Conservation (phyloP, 1,140 invertebrate species). For the Heliconius congener region DNA sequence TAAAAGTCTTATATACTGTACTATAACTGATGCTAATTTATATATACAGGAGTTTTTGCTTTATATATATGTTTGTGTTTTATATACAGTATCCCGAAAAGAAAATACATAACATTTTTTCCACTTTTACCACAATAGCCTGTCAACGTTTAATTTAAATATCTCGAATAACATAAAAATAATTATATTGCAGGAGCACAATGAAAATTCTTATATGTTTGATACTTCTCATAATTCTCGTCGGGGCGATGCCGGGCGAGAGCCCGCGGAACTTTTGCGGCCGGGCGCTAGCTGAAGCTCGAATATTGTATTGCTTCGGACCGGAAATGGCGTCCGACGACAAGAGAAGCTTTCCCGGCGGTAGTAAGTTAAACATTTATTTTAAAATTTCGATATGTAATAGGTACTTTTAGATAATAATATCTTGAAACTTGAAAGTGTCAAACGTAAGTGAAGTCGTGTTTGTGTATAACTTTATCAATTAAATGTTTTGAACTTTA, state of each 20-base stretch:
- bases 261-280: background rate
- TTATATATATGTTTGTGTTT: too few species aligned
- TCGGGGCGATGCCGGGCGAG: background rate
- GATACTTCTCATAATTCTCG: background rate
- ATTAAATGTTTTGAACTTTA: background rate
- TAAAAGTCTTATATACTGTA: too few species aligned
- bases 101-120: too few species aligned
- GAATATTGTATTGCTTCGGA: slow-evolving; percentile 15
- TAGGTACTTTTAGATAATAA: background rate
- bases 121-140: too few species aligned
- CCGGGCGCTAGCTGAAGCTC: slow-evolving; percentile 11
- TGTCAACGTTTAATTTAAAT: too few species aligned
- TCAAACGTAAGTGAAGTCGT: background rate
- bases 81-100: too few species aligned
- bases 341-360: slow-evolving; percentile 4
- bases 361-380: background rate
- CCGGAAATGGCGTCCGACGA: slow-evolving; percentile 9
- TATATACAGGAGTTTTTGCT: too few species aligned
- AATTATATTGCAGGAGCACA: background rate
- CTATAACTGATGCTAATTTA: too few species aligned
- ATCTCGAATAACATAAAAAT: background rate
- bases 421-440: background rate
- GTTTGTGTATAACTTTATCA: background rate
- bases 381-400: background rate
- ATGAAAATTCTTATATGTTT: background rate